Conservation (phyloP, 2,888 invertebrate genomes). For the Ennomos quercinarius region DNA sequence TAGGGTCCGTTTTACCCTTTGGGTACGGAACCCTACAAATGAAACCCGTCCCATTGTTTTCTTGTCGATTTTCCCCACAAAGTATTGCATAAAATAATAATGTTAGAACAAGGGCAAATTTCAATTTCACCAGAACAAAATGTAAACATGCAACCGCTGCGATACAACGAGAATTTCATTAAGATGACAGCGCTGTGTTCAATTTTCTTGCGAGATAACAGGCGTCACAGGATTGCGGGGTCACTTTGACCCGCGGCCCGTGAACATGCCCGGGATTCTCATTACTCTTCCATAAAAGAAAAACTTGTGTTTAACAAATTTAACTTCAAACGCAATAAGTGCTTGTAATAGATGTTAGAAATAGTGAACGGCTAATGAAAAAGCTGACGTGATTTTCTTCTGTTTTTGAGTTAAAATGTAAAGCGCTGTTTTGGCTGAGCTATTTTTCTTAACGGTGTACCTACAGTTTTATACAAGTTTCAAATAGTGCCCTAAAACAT, state of each 20-base stretch:
- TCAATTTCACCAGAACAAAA: slow-evolving; percentile 40
- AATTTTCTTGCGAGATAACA: slow-evolving; percentile 64
- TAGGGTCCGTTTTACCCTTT: no score
- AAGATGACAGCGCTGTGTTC: slow-evolving; percentile 78
- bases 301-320: slow-evolving; percentile 57
- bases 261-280: slow-evolving; percentile 73
- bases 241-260: slow-evolving; percentile 79
- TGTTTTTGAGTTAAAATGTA: neutral
- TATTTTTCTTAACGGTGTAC: no score
- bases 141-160: slow-evolving; percentile 43
- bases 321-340: slow-evolving; percentile 22
- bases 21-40: no score
- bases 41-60: no score
- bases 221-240: slow-evolving; percentile 71
- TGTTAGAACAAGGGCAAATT: slow-evolving; percentile 9
- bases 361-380: slow-evolving; percentile 1
- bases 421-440: neutral
- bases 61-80: neutral
- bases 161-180: slow-evolving; percentile 72
- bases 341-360: slow-evolving; percentile 2
- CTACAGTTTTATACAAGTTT: no score
- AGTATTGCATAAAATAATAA: slow-evolving; percentile 9
- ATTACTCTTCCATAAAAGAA: slow-evolving; percentile 70
- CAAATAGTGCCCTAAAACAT: no score
- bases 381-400: slow-evolving; percentile 10